These are phyloP conservation scores for Protonibea diacanthus DNA, from an alignment of 2,797 vertebrate genomes.

Conservation along the genomic window DNA sequence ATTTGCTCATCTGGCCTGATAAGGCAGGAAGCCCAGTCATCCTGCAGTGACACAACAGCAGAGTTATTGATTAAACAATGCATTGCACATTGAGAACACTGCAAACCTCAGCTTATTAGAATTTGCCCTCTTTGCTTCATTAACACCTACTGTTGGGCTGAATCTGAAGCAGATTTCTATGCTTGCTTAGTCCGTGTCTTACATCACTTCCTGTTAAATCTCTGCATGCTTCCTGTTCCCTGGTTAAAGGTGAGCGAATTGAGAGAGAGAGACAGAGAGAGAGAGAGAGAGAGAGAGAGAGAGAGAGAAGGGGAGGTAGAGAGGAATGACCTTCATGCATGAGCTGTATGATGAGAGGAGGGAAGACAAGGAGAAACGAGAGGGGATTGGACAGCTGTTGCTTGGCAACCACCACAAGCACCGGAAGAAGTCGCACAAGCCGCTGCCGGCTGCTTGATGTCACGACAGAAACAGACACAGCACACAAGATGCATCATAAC, in stretches of 20 bases:
- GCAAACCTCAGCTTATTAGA: constrained; percentile 56
- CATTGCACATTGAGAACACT: constrained; percentile 60
- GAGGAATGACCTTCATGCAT: constrained; percentile 78
- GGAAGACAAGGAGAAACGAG: constrained; percentile 26
- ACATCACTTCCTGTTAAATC: constrained; percentile 63
- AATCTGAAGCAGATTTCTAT: not conserved
- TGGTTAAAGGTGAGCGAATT: not conserved
- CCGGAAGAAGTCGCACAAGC: constrained; percentile 48
- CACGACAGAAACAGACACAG: constrained; percentile 33
- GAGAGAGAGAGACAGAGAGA: not conserved
- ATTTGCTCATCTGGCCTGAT: constrained; percentile 3
- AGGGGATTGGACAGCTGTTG: constrained; percentile 68
- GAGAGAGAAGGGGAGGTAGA: not conserved
- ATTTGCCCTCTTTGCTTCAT: constrained; percentile 8
- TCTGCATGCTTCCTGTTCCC: constrained; percentile 17
- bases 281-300: too few species aligned
- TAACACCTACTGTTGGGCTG: constrained; percentile 19
- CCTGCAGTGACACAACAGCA: constrained; percentile 52
- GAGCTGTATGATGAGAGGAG: constrained; percentile 41
- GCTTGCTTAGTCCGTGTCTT: not conserved
- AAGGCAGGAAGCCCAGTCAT: constrained; percentile 47
- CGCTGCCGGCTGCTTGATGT: constrained; percentile 31
- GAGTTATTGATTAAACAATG: constrained; percentile 58
- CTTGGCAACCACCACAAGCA: constrained; percentile 70
- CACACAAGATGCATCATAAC: constrained; percentile 14